Evolutionary conservation across 2,888 invertebrate species (phyloP).

Genomic region (Pogonocherus hispidulus): DNA sequence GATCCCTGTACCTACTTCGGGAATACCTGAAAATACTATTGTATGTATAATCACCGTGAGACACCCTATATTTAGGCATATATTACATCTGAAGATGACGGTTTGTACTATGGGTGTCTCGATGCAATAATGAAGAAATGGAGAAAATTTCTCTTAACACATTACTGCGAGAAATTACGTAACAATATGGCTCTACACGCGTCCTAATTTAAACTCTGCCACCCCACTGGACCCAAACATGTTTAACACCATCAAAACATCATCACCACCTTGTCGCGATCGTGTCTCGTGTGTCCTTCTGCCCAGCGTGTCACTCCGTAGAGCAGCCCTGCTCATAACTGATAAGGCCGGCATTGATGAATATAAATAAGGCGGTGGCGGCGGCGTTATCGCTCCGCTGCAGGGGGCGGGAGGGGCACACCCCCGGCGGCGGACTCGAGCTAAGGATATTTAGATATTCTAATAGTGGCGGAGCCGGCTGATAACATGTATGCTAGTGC

Average conservation of each 20-base stretch:
- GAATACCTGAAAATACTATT: too few species aligned
- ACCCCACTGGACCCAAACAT: too few species aligned
- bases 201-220: too few species aligned
- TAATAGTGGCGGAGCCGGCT: conserved; percentile 68
- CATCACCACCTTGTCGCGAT: conserved; percentile 9
- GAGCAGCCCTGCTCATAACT: conserved; percentile 68
- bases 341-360: conserved; percentile 68
- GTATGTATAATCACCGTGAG: too few species aligned
- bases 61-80: too few species aligned
- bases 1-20: too few species aligned
- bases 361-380: conserved; percentile 68
- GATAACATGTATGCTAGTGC: conserved; percentile 68
- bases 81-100: too few species aligned
- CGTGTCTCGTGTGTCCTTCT: conserved; percentile 6
- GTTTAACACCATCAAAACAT: neutral
- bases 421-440: conserved; percentile 60
- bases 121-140: too few species aligned
- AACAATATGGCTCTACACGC: too few species aligned
- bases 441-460: conserved; percentile 69
- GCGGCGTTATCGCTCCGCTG: conserved; percentile 65
- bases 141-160: too few species aligned
- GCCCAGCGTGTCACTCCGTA: conserved; percentile 49
- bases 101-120: too few species aligned
- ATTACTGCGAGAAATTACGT: too few species aligned
- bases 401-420: conserved; percentile 58